These are phyloP conservation scores for Dasysyrphus albostriatus DNA, from an alignment of 2,888 invertebrate genomes.

Conservation along the genomic window DNA sequence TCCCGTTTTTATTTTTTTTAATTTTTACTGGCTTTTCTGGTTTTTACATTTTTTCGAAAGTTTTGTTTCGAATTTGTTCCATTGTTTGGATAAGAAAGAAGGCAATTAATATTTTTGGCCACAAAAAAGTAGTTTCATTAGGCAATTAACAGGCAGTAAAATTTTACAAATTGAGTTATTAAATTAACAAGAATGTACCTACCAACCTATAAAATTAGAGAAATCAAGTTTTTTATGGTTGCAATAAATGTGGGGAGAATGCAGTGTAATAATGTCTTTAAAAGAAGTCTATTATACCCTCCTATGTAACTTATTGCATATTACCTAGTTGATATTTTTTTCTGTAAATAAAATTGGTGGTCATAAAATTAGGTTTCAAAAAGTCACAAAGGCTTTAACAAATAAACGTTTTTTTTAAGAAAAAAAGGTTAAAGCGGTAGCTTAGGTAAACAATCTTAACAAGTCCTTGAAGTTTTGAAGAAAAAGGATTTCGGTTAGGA, in stretches of 20 bases:
- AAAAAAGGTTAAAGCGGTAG: too few relatives aligned
- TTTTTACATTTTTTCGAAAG: slow-evolving; percentile 8
- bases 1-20: slow-evolving; percentile 4
- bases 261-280: not conserved
- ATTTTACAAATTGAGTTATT: slow-evolving; percentile 70
- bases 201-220: not conserved
- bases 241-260: slow-evolving; percentile 24
- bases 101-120: slow-evolving; percentile 52
- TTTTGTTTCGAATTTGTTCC: slow-evolving; percentile 4
- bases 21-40: slow-evolving; percentile 68
- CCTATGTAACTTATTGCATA: too few relatives aligned
- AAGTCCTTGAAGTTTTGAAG: too few relatives aligned
- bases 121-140: slow-evolving; percentile 47
- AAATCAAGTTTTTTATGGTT: slow-evolving; percentile 21
- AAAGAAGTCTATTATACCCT: not conserved
- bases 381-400: too few relatives aligned
- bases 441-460: too few relatives aligned
- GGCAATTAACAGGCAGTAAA: slow-evolving; percentile 62
- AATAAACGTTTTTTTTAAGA: too few relatives aligned
- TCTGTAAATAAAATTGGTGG: too few relatives aligned
- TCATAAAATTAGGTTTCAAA: too few relatives aligned
- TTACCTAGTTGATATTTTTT: too few relatives aligned
- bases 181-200: slow-evolving; percentile 46
- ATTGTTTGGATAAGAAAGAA: not conserved
- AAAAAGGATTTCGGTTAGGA: too few relatives aligned